Conservation (phyloP, 2,888 invertebrate genomes). For the Lycocerus yunnanus region DNA sequence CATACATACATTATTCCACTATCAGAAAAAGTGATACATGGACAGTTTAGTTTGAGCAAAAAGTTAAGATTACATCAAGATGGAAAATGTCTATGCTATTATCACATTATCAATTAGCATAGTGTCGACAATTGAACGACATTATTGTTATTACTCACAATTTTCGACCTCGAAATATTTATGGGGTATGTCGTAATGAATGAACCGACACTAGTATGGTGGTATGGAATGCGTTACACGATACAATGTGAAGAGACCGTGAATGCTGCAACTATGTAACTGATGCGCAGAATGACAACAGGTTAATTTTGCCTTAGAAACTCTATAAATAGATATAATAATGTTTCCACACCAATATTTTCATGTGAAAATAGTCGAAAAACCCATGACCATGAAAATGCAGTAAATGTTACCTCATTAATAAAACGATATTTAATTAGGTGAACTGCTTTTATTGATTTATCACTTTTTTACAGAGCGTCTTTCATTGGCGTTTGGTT, state of each 20-base stretch:
- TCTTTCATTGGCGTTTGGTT: neutral
- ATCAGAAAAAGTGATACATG: too few species aligned
- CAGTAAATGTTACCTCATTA: neutral
- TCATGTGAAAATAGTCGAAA: neutral
- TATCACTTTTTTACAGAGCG: neutral
- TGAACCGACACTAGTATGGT: conserved; percentile 12
- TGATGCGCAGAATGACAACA: conserved; percentile 9
- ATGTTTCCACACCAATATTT: neutral
- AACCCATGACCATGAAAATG: neutral
- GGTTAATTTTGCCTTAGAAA: neutral
- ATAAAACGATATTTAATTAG: neutral
- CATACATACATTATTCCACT: too few species aligned
- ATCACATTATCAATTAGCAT: conserved; percentile 17
- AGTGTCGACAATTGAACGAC: conserved; percentile 22
- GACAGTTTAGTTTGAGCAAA: neutral
- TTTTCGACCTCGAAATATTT: conserved; percentile 30
- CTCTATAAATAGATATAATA: neutral
- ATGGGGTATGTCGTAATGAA: conserved; percentile 28
- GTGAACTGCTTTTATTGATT: neutral
- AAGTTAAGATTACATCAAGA: neutral
- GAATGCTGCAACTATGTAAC: conserved; percentile 8
- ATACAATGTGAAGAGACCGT: conserved; percentile 7
- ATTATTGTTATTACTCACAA: conserved; percentile 20
- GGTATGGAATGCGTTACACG: conserved; percentile 18
- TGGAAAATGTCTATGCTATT: neutral